Conservation (phyloP, 2,113 vertebrate species). For the Myotis lucifugus region DNA sequence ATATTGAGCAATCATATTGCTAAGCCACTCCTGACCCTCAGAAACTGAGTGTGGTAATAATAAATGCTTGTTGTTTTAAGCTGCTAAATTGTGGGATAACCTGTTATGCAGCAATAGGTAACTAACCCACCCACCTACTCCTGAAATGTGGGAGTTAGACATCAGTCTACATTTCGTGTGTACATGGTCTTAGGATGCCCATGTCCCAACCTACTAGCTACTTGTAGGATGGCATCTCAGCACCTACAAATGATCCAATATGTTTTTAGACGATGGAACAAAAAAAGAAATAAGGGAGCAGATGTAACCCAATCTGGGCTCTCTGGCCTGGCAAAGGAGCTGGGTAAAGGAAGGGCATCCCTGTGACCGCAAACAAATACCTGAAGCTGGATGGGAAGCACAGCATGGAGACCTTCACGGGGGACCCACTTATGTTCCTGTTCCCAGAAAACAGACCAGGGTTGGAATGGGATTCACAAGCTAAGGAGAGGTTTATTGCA, state of each 20-base stretch:
- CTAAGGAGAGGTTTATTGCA: neutral
- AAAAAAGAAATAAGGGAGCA: neutral
- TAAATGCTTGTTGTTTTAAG: neutral
- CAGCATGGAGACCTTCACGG: neutral
- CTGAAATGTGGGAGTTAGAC: neutral
- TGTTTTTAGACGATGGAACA: neutral
- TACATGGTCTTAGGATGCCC: neutral
- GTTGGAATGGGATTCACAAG: neutral
- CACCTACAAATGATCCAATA: neutral
- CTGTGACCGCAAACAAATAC: neutral
- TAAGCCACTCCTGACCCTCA: neutral
- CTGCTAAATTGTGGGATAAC: neutral
- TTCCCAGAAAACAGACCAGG: neutral
- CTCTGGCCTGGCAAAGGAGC: neutral
- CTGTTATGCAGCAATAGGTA: neutral
- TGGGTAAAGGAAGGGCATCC: neutral
- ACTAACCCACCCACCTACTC: neutral
- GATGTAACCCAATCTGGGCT: neutral
- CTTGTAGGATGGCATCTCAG: neutral
- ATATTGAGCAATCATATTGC: no score
- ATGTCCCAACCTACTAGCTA: neutral
- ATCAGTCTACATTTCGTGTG: neutral
- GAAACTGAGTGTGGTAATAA: neutral
- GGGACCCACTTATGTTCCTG: neutral
- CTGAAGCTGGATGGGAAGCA: neutral